Evolutionary conservation across 2,113 vertebrate genomes (phyloP).

Genomic region (Syrrhaptes paradoxus): DNA sequence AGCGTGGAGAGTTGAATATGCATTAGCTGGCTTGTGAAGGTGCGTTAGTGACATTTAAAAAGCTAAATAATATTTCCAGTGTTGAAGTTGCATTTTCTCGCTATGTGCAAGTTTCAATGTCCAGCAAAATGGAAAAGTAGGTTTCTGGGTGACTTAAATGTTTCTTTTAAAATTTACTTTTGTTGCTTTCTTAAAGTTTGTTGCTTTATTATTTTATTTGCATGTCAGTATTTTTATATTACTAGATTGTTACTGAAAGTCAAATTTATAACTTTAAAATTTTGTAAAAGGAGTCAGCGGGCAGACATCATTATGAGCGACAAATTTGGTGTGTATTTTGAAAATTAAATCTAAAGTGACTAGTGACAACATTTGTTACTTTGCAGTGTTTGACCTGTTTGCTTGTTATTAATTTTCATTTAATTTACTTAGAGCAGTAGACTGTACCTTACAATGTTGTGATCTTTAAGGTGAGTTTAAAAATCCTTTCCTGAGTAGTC

Average conservation of each 20-base stretch:
- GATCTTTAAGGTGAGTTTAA: background rate
- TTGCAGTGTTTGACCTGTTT: background rate
- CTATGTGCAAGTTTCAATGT: background rate
- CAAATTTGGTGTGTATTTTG: background rate
- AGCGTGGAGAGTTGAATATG: background rate
- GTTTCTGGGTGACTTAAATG: background rate
- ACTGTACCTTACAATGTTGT: background rate
- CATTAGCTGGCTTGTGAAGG: background rate
- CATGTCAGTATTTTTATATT: background rate
- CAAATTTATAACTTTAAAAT: background rate
- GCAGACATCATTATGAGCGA: background rate
- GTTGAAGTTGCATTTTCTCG: background rate
- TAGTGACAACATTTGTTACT: background rate
- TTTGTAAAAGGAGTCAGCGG: background rate
- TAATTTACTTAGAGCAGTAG: background rate
- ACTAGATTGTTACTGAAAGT: background rate
- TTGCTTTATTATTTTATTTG: background rate
- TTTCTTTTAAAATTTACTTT: background rate
- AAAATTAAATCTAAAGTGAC: fast-evolving
- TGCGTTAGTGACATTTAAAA: background rate
- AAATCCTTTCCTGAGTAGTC: background rate
- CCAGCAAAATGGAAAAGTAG: background rate
- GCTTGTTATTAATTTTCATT: background rate
- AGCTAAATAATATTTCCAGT: background rate
- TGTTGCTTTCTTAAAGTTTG: background rate